Base-by-base conservation (phyloP, 2,888 invertebrate species). In the Hirtodrosophila confusa region DNA sequence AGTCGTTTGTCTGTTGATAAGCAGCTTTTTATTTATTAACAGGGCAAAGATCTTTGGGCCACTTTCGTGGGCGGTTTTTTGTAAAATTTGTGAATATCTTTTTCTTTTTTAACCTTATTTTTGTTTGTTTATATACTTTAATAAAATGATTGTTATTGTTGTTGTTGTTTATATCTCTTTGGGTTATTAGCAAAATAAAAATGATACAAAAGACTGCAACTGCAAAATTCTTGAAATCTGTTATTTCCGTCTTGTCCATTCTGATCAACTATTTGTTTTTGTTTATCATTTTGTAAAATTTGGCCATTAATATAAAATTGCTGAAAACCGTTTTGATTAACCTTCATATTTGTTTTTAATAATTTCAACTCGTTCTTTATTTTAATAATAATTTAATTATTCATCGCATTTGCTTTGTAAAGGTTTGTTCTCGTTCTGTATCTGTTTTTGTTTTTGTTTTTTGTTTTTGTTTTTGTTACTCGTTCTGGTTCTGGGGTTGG, bases 241-340 rank as follows among this genome's bases (percentile, higher is more conserved):
- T 51, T 29, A 17, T 17, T 51, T 23, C 24, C 24, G 31, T 50
- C 8, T 45, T 47, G 27, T 70, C 35, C 44, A 7, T n/a, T 17
- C 8, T 50, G 8, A n/a, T 51, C 11, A 11, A 4, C 35, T 31
- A 37, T 33, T 57, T 41, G 17, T 50, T 50, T 35, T 37, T 53
- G 62, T 69, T 65, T 63, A 10, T 54, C 63, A 11, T 24, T 31
- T 67, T 88, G 84, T 88, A 84, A 88, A 84, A 86, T 88, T 84
- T 84, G 84, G 84, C 84, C 86, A 60, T 86, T 78, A 86, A 78
- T 86, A 75, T 75, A 87, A 79, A 82, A 72, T 78, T 83, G 75
- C 57, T 84, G 84, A 84, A 84, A 84, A 84, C 84, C 84, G 64
- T 86, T 83, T 77, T 71, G 84, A 88, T 86, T 83, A 83, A 83